Conservation (phyloP, 2,888 invertebrate genomes). For the Agriotes lineatus region DNA sequence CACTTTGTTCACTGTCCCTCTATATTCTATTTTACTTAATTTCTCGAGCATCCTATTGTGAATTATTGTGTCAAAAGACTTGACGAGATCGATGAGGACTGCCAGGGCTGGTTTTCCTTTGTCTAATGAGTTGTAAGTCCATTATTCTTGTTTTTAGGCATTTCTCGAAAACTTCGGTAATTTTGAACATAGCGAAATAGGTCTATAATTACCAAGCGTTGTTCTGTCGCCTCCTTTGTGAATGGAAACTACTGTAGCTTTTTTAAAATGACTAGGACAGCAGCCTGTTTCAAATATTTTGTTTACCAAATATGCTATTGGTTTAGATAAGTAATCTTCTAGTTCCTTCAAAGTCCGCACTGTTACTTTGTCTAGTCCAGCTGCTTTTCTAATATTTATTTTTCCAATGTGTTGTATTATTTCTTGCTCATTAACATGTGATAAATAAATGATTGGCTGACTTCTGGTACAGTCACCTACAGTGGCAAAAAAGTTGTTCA, state of each 20-base stretch:
- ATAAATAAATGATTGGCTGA: no score
- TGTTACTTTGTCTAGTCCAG: no score
- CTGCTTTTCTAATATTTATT: no score
- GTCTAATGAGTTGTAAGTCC: neutral
- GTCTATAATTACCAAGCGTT: constrained; percentile 20
- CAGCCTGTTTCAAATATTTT: neutral
- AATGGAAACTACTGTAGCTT: neutral
- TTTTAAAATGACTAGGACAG: neutral
- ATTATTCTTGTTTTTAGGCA: neutral
- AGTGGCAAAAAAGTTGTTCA: no score
- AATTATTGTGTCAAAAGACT: constrained; percentile 16
- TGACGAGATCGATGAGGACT: neutral
- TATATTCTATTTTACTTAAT: neutral
- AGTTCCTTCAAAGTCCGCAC: no score
- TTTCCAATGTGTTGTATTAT: no score
- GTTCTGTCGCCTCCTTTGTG: constrained; percentile 1
- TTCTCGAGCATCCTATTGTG: constrained; percentile 35
- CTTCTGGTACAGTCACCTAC: no score
- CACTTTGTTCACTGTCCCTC: neutral
- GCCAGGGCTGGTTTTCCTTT: neutral
- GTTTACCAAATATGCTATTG: neutral
- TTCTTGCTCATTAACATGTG: no score
- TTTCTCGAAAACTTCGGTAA: constrained; percentile 10
- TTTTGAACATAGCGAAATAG: constrained; percentile 7
- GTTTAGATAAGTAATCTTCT: neutral